phyloP scores from a whole-genome alignment of 1,140 invertebrate genomes.

The Panonychus citri region DNA sequence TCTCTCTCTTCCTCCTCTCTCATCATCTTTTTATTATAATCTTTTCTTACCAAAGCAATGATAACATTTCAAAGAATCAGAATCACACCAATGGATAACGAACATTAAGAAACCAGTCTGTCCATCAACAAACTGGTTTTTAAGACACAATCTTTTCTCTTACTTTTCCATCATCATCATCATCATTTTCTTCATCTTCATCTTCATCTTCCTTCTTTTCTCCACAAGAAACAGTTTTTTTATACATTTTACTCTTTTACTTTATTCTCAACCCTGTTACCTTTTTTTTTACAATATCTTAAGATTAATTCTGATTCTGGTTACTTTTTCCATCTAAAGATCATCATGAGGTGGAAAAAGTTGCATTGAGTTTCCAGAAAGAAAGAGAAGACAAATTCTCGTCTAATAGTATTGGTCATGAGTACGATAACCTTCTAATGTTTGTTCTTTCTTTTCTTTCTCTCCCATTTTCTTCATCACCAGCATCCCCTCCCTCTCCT shows the following conservation, averaged over 20 bases:
- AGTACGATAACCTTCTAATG: not conserved
- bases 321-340: not conserved
- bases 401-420: not conserved
- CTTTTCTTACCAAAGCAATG: not conserved
- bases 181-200: not conserved
- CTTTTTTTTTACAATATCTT: not conserved
- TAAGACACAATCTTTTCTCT: not conserved
- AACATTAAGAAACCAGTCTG: not conserved
- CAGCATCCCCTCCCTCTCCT: not conserved
- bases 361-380: not conserved
- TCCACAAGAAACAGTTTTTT: not conserved
- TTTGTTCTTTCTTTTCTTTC: not conserved
- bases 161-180: not conserved
- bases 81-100: not conserved
- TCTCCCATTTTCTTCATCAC: not conserved
- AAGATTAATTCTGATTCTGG: not conserved
- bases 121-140: not conserved
- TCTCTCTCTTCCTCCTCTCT: not conserved
- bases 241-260: not conserved
- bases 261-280: not conserved
- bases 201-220: not conserved
- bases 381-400: not conserved
- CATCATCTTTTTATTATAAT: not conserved
- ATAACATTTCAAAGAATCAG: not conserved
- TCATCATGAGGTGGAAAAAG: not conserved